These are phyloP conservation scores for Steatornis caripensis DNA, from an alignment of 2,113 vertebrate species.

Conservation along the genomic window DNA sequence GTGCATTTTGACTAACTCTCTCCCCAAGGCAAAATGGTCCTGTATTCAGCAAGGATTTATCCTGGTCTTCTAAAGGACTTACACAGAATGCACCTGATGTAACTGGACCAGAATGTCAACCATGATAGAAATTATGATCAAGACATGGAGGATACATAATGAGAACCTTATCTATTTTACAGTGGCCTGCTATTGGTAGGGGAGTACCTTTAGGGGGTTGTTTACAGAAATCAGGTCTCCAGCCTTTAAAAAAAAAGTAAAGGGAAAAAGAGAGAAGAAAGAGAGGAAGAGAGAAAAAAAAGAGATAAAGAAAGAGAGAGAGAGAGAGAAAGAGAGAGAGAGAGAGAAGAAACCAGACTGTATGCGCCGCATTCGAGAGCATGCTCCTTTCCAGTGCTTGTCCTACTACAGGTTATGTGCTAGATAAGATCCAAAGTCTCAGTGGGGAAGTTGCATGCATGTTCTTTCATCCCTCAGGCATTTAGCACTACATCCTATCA, in stretches of 20 bases:
- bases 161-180: constrained; percentile 60
- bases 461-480: background rate
- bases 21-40: constrained; percentile 62
- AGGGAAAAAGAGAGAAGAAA: fast-evolving
- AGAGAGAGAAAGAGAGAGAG: too few relatives aligned
- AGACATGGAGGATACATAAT: constrained; percentile 51
- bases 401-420: background rate
- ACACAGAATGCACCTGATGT: constrained; percentile 40
- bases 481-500: background rate
- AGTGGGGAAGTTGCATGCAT: background rate
- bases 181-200: constrained; percentile 5
- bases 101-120: constrained; percentile 64
- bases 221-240: constrained; percentile 60
- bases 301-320: too few relatives aligned
- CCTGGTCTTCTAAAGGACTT: constrained; percentile 55
- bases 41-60: constrained; percentile 58
- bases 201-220: constrained; percentile 49
- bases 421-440: background rate
- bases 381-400: background rate
- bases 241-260: background rate
- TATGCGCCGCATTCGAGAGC: background rate
- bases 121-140: constrained; percentile 66
- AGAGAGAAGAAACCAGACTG: background rate
- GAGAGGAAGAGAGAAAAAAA: background rate
- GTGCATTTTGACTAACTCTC: constrained; percentile 51